Base-by-base conservation (phyloP, 2,113 vertebrate genomes). In the Dunckerocampus dactyliophorus region DNA sequence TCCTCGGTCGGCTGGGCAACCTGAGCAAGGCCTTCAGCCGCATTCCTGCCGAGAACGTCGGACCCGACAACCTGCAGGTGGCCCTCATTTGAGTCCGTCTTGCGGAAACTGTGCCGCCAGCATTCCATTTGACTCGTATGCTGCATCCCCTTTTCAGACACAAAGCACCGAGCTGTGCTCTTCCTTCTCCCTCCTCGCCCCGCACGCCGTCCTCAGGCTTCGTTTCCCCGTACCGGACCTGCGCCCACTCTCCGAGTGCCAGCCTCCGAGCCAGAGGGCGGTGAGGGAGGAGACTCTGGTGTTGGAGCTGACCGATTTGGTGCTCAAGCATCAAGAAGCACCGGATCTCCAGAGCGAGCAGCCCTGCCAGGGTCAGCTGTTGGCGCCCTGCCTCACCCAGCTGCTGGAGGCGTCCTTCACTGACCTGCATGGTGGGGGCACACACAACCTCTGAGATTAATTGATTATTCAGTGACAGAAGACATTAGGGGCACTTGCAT, bases 141-240 rank as follows among this genome's bases (percentile, higher is more conserved):
- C 28, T 47, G 17, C 24, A 5, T 34, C 7, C 6, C 1, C 65
- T 10, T 56, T 21, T 61, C 14, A 86, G 85, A 8, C 65, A 13
- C 78, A 85, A 70, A 78, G 61, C 73, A 82, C 24, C 14, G 88
- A 90, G 72, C 72, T 85, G 48, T 79, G n/a, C 71, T 90, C 90
- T 43, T 89, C 89, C 60, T 84, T 92, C 76, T 76, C 83, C 47
- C 82, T 95, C 20, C 71, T 88, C 0, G 92, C 94, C 4, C 93
- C 94, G 1, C 89, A 86, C 58, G 90, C 91, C 15, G 67, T 92
- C 0, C 81, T 96, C 45, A 87, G 79, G 48, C 85, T 96, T 49
- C 91, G 85, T 58, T 95, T 96, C 79, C 94, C 95, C 48, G 79
- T 96, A 13, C 93, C 94, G 0, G 95, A 96, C 82, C 86, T 96